phyloP scores from a whole-genome alignment of 2,113 vertebrate species.

The Engraulis encrasicolus region DNA sequence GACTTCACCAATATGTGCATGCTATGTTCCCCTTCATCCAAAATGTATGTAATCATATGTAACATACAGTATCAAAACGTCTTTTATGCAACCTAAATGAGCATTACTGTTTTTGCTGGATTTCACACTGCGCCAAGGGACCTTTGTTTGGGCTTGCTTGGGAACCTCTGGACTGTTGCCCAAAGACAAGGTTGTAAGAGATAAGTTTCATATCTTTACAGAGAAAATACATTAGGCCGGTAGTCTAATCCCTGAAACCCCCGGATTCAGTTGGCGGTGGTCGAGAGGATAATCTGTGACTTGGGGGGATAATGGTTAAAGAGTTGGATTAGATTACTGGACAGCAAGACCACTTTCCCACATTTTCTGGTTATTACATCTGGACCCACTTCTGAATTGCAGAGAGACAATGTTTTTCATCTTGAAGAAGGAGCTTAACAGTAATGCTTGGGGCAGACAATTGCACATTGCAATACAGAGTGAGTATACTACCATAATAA shows the following conservation, averaged over 20 bases:
- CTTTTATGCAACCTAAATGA: background rate
- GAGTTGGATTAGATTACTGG: constrained; percentile 44
- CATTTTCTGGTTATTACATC: constrained; percentile 44
- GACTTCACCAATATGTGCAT: background rate
- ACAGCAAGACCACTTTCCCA: constrained; percentile 59
- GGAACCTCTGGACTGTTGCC: background rate
- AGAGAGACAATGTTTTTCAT: background rate
- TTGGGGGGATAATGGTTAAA: constrained; percentile 59
- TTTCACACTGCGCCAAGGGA: background rate
- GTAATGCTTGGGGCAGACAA: background rate
- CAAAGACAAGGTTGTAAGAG: background rate
- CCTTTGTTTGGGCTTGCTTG: background rate
- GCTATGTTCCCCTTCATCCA: background rate
- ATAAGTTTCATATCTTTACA: constrained; percentile 16
- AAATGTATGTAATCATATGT: background rate
- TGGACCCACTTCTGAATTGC: background rate
- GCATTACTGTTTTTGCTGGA: background rate
- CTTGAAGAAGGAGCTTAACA: background rate
- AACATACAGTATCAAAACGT: background rate
- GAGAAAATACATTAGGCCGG: background rate
- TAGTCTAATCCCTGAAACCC: constrained; percentile 40
- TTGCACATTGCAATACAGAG: background rate
- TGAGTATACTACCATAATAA: background rate
- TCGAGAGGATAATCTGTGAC: constrained; percentile 55
- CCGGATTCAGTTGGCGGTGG: constrained; percentile 50